Evolutionary conservation across 2,797 vertebrate genomes (phyloP), one percentile per base, ranked within the genome.

Genomic region (Acropternis orthonyx): DNA sequence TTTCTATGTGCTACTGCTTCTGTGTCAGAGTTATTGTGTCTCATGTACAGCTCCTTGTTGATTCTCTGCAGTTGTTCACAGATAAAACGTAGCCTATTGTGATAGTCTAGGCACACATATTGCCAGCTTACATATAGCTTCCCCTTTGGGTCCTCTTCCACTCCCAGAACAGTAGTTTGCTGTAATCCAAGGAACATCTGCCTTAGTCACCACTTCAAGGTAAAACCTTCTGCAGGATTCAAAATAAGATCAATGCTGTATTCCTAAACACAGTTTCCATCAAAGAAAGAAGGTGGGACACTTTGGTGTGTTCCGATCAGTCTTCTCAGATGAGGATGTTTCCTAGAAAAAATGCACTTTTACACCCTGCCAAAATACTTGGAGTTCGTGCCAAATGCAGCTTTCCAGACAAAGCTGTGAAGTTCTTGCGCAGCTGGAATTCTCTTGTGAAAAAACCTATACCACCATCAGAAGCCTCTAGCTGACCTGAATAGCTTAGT

Each of bases 381-480:
- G 46, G 43, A 81, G 24, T 20, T 36, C 10, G 20, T 0, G 0
- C 52, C 12, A 84, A 75, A 48, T 54, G 16, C 66, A 37, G 12
- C 21, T 83, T 88, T 74, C 37, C 34, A 67, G 49, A 23, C 18
- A 49, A 52, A 80, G 34, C 20, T 48, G 36, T 58, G 55, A 69
- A 48, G 30, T 48, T 73, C 27, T 69, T 37, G 63, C 36, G 55
- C 58, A 51, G 12, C 46, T 89, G n/a, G 58, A 28, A 43, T 78
- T 82, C 17, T 61, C 15, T 10, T 56, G 15, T 46, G 41, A 37
- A 56, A 83, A 69, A 75, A 5, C 16, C 41, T 13, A 14, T 2
- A 6, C 20, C 39, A 20, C 17, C 39, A 61, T 30, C 51, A 62
- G 55, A 83, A 88, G 48, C 36, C 24, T 76, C 73, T 39, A 61